Evolutionary conservation across 2,113 vertebrate species (phyloP).

Genomic region (Oncorhynchus mykiss): DNA sequence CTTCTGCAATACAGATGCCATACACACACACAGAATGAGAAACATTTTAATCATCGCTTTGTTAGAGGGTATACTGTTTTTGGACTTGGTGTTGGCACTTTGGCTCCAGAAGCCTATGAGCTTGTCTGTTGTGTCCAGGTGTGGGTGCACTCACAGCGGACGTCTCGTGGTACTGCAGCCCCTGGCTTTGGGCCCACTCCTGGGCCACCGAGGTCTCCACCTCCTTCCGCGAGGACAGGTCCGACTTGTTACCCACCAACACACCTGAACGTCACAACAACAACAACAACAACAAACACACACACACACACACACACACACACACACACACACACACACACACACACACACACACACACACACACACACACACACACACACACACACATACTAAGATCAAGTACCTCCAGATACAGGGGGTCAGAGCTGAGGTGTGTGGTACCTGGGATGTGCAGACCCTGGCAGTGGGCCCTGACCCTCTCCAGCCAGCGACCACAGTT

Average conservation of each 20-base stretch:
- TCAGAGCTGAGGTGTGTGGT: slow-evolving; percentile 28
- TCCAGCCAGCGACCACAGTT: slow-evolving; percentile 88
- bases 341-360: slow-evolving; percentile 17
- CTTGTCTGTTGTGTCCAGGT: not conserved
- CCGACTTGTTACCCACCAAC: slow-evolving; percentile 92
- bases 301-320: slow-evolving; percentile 12
- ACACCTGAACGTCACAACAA: slow-evolving; percentile 72
- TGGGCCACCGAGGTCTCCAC: slow-evolving; percentile 78
- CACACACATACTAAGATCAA: not conserved
- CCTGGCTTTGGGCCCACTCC: slow-evolving; percentile 85
- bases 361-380: no score
- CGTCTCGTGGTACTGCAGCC: slow-evolving; percentile 88
- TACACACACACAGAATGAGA: not conserved
- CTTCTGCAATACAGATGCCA: slow-evolving; percentile 75
- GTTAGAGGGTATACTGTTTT: not conserved
- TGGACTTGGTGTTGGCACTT: not conserved
- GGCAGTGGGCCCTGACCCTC: slow-evolving; percentile 70
- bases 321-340: slow-evolving; percentile 26
- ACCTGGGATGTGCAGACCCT: slow-evolving; percentile 80
- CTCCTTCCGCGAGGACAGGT: slow-evolving; percentile 79
- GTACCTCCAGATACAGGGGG: not conserved
- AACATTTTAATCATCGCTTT: not conserved
- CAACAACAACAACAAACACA: not conserved
- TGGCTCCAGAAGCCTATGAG: not conserved
- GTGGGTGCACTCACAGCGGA: slow-evolving; percentile 81